Conservation (phyloP, 2,797 vertebrate genomes). For the Trematomus bernacchii region DNA sequence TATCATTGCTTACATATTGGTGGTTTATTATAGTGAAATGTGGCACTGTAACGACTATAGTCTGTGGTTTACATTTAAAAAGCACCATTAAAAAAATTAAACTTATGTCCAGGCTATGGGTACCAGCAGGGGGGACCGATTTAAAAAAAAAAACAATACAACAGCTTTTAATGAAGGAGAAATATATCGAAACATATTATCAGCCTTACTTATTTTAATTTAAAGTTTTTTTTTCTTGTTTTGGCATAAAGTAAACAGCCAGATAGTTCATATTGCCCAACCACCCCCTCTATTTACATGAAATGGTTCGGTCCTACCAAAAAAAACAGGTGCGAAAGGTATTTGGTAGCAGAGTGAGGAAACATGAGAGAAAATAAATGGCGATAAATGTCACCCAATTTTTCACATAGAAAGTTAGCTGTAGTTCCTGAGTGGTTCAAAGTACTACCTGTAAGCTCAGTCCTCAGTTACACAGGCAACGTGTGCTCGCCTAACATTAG, state of each 20-base stretch:
- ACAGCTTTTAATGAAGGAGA: no score
- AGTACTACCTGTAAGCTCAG: background rate
- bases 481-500: no score
- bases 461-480: no score
- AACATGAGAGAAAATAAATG: background rate
- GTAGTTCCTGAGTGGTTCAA: background rate
- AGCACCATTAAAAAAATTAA: no score
- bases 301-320: background rate
- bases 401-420: background rate
- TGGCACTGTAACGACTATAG: background rate
- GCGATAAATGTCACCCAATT: background rate
- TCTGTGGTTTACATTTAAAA: no score
- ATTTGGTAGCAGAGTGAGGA: background rate
- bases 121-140: no score
- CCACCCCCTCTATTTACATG: no score
- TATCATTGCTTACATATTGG: background rate
- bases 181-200: no score
- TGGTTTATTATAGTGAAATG: background rate
- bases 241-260: background rate
- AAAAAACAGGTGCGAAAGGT: background rate
- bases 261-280: background rate
- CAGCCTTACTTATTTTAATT: background rate
- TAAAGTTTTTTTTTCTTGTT: background rate
- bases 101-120: no score
- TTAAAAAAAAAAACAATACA: no score